Percentiles rank a stretch among this genome's conserved stretches.
Evolutionary conservation across 2,797 vertebrate genomes (phyloP).

Genomic region (Ibycter americanus): DNA sequence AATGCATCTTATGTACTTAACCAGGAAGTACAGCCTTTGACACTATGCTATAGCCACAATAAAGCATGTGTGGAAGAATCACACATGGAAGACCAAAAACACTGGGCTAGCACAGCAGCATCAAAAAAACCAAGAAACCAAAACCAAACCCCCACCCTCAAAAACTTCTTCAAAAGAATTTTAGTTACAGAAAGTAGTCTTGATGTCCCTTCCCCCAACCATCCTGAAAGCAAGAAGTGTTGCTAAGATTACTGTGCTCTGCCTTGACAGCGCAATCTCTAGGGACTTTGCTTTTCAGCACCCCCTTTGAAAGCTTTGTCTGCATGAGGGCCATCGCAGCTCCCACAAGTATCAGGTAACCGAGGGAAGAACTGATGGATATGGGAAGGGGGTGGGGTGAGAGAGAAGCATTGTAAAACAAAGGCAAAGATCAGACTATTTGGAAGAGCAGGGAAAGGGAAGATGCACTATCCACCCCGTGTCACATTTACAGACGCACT

Average conservation of each 20-base stretch:
- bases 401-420: constrained; percentile 66
- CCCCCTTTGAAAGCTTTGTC: constrained; percentile 93
- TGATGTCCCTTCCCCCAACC: constrained; percentile 15
- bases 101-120: not conserved
- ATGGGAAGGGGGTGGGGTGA: constrained; percentile 63
- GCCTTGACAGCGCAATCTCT: constrained; percentile 73
- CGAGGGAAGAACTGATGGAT: constrained; percentile 74
- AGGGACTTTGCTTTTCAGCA: constrained; percentile 90
- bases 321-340: constrained; percentile 83
- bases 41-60: not conserved
- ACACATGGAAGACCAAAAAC: not conserved
- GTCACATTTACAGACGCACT: constrained; percentile 75
- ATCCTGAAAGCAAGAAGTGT: constrained; percentile 55
- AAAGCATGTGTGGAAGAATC: not conserved
- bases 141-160: not conserved
- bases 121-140: not conserved
- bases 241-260: constrained; percentile 75
- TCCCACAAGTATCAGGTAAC: constrained; percentile 98
- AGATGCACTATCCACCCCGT: constrained; percentile 60
- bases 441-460: constrained; percentile 48
- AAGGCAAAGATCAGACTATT: constrained; percentile 62
- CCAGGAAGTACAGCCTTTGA: constrained; percentile 55
- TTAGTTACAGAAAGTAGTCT: not conserved
- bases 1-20: constrained; percentile 64
- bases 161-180: constrained; percentile 26